Percentiles rank a stretch among this genome's conserved stretches.
Evolutionary conservation across 2,797 vertebrate species (phyloP).

Genomic region (Dryobates pubescens): DNA sequence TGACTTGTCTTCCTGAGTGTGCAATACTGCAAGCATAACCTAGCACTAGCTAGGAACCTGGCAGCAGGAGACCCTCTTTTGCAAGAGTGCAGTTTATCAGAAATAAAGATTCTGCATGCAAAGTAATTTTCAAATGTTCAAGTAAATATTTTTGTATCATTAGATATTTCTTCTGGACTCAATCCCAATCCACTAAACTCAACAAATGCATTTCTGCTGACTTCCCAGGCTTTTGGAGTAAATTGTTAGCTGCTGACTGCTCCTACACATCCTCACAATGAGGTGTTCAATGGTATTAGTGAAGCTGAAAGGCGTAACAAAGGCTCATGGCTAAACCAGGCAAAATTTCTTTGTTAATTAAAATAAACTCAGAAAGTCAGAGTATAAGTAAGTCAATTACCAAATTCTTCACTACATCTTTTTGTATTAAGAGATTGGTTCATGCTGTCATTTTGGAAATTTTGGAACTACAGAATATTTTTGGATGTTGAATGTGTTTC

Average conservation of each 20-base stretch:
- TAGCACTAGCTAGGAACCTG: not conserved
- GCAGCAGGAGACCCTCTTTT: not conserved
- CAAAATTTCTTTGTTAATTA: not conserved
- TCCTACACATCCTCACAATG: not conserved
- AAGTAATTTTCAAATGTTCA: not conserved
- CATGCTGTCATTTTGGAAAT: not conserved
- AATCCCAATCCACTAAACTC: slow-evolving; percentile 29
- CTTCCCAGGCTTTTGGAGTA: slow-evolving; percentile 13
- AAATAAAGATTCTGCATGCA: not conserved
- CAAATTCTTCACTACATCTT: not conserved
- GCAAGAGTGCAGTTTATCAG: not conserved
- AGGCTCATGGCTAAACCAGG: not conserved
- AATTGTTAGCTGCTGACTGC: slow-evolving; percentile 5
- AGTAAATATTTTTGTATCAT: not conserved
- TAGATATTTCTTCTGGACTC: slow-evolving; percentile 33
- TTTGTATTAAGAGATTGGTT: not conserved
- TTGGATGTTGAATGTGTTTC: not conserved
- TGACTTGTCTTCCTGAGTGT: not conserved
- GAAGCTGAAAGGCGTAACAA: not conserved
- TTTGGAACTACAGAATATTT: not conserved
- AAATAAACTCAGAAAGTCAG: not conserved
- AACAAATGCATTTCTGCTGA: slow-evolving; percentile 55
- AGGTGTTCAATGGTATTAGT: not conserved
- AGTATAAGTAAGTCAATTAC: not conserved
- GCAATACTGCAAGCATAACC: not conserved